Conservation (phyloP, 2,113 vertebrate species). For the Glareola pratincola region DNA sequence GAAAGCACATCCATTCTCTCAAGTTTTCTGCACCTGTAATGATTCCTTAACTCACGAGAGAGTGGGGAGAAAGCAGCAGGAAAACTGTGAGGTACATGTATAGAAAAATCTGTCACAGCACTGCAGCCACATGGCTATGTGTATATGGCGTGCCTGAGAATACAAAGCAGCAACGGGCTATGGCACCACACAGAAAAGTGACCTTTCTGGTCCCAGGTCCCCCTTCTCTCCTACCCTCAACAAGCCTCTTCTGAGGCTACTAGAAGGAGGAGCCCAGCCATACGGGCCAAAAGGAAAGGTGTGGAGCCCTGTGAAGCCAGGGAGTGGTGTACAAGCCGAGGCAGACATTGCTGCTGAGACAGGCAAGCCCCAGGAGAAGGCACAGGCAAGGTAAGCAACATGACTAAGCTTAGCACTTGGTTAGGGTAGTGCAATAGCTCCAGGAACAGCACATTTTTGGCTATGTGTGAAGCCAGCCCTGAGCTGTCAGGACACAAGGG, state of each 20-base stretch:
- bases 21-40: not conserved
- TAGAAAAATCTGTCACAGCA: not conserved
- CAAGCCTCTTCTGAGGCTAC: not conserved
- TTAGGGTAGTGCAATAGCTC: not conserved
- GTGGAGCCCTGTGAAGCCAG: not conserved
- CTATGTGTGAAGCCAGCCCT: not conserved
- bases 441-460: not conserved
- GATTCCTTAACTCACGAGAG: not conserved
- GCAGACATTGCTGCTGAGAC: not conserved
- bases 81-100: not conserved
- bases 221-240: not conserved
- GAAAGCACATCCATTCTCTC: not conserved
- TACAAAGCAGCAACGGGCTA: not conserved
- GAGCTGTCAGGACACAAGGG: not conserved
- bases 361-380: not conserved
- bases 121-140: not conserved
- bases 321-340: accelerated
- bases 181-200: not conserved
- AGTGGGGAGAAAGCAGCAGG: not conserved
- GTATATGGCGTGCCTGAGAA: not conserved
- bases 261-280: not conserved
- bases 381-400: not conserved
- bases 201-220: not conserved
- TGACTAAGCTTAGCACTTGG: not conserved
- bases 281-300: not conserved